Evolutionary conservation across 1,140 invertebrate species (phyloP).

Genomic region (Drosophila navojoa): DNA sequence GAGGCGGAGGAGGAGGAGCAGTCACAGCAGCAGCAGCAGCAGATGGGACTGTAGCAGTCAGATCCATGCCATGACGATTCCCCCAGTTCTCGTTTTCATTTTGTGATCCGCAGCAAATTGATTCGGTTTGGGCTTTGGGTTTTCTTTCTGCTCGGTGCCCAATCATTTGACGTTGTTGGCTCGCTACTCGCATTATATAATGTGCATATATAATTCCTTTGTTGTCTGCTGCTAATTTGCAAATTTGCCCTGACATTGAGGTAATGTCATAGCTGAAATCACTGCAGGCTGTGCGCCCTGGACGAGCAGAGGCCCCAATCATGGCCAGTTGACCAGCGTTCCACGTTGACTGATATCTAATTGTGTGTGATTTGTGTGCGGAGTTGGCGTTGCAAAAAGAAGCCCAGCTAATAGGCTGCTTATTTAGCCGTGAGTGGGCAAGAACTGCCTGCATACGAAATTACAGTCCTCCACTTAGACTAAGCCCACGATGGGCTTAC

Average conservation of each 20-base stretch:
- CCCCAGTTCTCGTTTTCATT: constrained; percentile 63
- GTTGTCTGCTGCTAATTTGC: constrained; percentile 74
- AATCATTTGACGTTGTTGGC: constrained; percentile 52
- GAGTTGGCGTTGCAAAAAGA: constrained; percentile 31
- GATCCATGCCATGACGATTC: constrained; percentile 34
- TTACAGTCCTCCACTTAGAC: constrained; percentile 22
- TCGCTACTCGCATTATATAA: constrained; percentile 61
- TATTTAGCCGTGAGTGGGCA: constrained; percentile 24
- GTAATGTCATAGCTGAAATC: constrained; percentile 62
- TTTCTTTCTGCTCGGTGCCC: constrained; percentile 5
- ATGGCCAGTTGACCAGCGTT: constrained; percentile 47
- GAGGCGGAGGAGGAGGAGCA: constrained; percentile 14
- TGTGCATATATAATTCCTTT: constrained; percentile 74
- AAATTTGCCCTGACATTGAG: constrained; percentile 69
- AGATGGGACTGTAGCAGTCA: not conserved
- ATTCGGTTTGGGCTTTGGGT: constrained; percentile 51
- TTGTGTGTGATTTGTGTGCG: constrained; percentile 43
- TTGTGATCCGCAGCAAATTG: constrained; percentile 66
- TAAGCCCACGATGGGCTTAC: constrained; percentile 2
- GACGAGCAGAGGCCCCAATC: constrained; percentile 16
- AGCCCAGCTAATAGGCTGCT: constrained; percentile 38
- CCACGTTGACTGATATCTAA: constrained; percentile 63
- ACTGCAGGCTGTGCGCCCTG: not conserved
- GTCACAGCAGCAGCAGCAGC: not conserved
- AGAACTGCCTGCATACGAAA: constrained; percentile 17